Base-by-base conservation (phyloP, 2,113 vertebrate genomes). In the Athene cunicularia region DNA sequence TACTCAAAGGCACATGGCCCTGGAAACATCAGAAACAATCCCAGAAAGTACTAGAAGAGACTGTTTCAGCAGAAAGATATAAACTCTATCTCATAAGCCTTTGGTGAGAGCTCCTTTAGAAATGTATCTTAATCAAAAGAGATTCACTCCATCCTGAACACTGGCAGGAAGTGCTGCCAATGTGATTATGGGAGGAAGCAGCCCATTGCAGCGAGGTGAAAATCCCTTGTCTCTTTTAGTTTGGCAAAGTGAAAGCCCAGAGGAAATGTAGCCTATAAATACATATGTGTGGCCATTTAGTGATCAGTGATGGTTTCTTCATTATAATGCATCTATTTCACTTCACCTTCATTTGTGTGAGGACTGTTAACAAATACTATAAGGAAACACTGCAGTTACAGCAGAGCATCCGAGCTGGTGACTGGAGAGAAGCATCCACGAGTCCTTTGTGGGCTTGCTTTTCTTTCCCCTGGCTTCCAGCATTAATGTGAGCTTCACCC, bases 1-100 rank as follows among this genome's bases (percentile, higher is more conserved):
- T 7, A 60, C 28, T 68, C 14, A 81, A 66, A 70, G 64, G 11
- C 37, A 66, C 0, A 0, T 19, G 10, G 35, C 52, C 63, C n/a
- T 49, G 17, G 63, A 95, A 79, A 63, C 63, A 67, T 2, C 20
- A 81, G 80, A 87, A 91, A 53, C 35, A 58, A 39, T 58, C 12
- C 24, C 28, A 74, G 52, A 37, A 79, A 81, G 32, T 93, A 66
- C 19, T 43, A 5, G 4, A 72, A 67, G 30, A 30, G 8, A 53
- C 20, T 32, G 6, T 56, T 91, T 83, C 35, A 73, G 43, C 21
- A 88, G 22, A 72, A 6, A 21, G 33, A n/a, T 59, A n/a, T 55
- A 35, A 80, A 22, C 8, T 59, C 19, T 3, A 18, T 35, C 26
- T 50, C 1, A 0, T 59, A 59, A 37, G 37, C 59, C 32, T 47